Base-by-base conservation (phyloP, 2,888 invertebrate species). In the Apodemia mormo region DNA sequence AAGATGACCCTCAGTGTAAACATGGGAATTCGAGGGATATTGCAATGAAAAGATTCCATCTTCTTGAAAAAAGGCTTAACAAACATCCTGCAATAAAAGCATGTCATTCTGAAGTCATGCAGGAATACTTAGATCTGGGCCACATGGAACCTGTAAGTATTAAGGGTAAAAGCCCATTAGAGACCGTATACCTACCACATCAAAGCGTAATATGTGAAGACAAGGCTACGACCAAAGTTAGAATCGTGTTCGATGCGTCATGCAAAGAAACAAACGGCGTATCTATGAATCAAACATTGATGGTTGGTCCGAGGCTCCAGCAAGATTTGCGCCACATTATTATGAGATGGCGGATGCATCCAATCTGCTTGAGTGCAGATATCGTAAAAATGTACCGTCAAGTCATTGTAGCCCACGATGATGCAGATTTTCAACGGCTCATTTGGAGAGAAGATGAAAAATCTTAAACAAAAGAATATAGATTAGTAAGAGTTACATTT, bases 111-210 rank as follows among this genome's bases (percentile, higher is more conserved):
- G 61, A 66, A 7, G 70, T 70, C 7, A 66, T 70, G 10, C 54
- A 22, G 2, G 70, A 70, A 45, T 70, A 70, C 40, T 12, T 70
- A 6, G 14, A 66, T 10, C 61, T 66, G n/a, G 45, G 45, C 33
- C 70, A 70, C 61, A 70, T 70, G 66, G 66, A 66, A 54, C 9
- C 12, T 9, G 30, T 69, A 66, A 7, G 14, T 29, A 4, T 22
- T 40, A 14, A 14, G 10, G 30, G 66, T 10, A n/a, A 14, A 6
- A 40, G 22, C 22, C 8, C 14, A 37, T 14, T 30, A 22, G 66
- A 49, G 10, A 14, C 7, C 22, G 75, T 76, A 1, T 80, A 79
- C 65, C 67, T 81, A 52, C 81, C 81, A 8, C 81, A 82, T 68
- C 81, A 79, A 49, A 76, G 77, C 0, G 77, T 82, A 0, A 54